Evolutionary conservation across 1,140 invertebrate species (phyloP), one percentile per base, ranked within the genome.

Genomic region (Xylocopa sonorina): DNA sequence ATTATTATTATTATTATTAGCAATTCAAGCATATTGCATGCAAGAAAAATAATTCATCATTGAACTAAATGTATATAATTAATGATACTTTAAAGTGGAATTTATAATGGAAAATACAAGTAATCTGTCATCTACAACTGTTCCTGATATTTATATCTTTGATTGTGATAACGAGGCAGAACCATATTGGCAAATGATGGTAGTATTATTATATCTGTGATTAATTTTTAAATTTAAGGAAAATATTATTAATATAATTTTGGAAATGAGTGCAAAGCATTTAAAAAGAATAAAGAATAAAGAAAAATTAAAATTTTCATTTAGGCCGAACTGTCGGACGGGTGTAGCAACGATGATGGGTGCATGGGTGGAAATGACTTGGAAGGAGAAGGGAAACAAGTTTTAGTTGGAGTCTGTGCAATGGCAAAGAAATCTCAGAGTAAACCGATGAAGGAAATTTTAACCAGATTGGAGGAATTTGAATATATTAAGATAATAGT

Each of bases 401-500:
- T 99, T 67, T 94, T 98, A 88, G 98, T 99, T 80, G 98, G 98
- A 60, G 96, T 99, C 78, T 99, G 99, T 94, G 98, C 99, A 53
- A 99, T 99, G 99, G 97, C 97, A 85, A 99, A 99, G 92, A 99
- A 99, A 93, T 98, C 98, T 4, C 96, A 98, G 87, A 99, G 98
- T 67, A 99, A 99, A 94, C 98, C 99, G 3, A 99, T 99, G 99
- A 98, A 97, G 90, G 98, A 99, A 93, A 99, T 99, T 88, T 94
- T 99, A 24, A 98, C 96, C 0, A 94, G 99, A 2, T 94, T 99
- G 16, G 97, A 98, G 87, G 98, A 99, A 91, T 99, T 99, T 92
- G 97, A 99, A 90, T 99, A 98, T 90, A 97, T 99, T 81, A 97
- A 97, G 93, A 97, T 98, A 90, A 93, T 97, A 43, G 96, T 99